Evolutionary conservation across 2,888 invertebrate species (phyloP).

Genomic region (Nephrotoma guestfalica): DNA sequence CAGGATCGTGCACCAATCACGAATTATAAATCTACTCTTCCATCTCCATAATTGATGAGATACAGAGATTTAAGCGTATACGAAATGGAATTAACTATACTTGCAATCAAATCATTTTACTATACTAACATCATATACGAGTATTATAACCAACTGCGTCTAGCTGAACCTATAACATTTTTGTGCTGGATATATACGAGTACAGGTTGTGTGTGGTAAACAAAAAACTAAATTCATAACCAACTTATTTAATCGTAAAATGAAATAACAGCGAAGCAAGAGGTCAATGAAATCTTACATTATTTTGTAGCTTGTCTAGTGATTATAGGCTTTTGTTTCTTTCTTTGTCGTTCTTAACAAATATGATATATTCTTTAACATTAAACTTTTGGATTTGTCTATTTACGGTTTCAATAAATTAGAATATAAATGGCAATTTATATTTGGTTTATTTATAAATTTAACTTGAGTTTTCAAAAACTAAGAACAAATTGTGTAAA

Average conservation of each 20-base stretch:
- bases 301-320: not conserved
- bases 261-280: not conserved
- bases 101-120: not conserved
- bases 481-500: no score
- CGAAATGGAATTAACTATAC: no score
- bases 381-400: not conserved
- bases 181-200: not conserved
- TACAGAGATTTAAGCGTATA: not conserved
- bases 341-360: not conserved
- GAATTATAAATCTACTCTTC: not conserved
- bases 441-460: not conserved
- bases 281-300: not conserved
- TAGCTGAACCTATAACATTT: no score
- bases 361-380: not conserved
- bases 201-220: not conserved
- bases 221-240: not conserved
- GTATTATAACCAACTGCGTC: not conserved
- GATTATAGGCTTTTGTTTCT: not conserved
- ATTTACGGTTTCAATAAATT: not conserved
- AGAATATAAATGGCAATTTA: not conserved
- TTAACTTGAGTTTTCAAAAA: no score
- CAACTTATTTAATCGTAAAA: not conserved
- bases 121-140: not conserved
- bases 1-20: not conserved
- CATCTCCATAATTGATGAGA: not conserved